A percentile compares a stretch with the other conserved stretches of the same genome.
Evolutionary conservation across 2,113 vertebrate species (phyloP).

Genomic region (Pica pica): DNA sequence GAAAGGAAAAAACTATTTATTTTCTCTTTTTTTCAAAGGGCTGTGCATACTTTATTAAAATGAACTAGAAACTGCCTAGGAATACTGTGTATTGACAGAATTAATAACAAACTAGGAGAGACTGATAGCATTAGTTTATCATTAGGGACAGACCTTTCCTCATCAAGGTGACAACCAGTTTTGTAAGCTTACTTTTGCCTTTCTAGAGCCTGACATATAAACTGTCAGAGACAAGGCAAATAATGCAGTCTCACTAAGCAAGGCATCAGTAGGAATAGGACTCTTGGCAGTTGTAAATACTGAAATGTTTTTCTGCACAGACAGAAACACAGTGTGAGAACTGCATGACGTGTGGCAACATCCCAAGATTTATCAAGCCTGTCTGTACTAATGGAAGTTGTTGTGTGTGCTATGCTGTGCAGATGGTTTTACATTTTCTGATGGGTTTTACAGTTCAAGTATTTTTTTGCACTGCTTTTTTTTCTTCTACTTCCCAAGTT

Average conservation of each 20-base stretch:
- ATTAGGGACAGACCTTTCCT: conserved; percentile 59
- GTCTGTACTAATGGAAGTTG: conserved; percentile 54
- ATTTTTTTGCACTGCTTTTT: not conserved
- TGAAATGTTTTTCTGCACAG: conserved; percentile 54
- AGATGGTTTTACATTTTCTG: conserved; percentile 45
- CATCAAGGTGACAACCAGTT: conserved; percentile 68
- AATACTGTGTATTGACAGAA: conserved; percentile 48
- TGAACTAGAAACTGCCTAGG: not conserved
- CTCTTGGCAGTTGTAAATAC: conserved; percentile 67
- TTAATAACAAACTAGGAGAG: conserved; percentile 20
- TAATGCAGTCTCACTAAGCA: conserved; percentile 59
- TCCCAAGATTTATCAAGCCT: conserved; percentile 64
- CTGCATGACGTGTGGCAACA: conserved; percentile 46
- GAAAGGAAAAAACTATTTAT: not conserved
- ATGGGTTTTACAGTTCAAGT: conserved; percentile 37
- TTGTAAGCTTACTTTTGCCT: conserved; percentile 68
- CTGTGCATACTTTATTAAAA: not conserved
- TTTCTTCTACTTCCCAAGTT: not conserved
- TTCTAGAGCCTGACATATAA: conserved; percentile 65
- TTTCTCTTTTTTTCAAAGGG: not conserved
- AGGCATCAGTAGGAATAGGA: conserved; percentile 47
- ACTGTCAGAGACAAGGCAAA: conserved; percentile 69
- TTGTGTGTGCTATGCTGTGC: conserved; percentile 41
- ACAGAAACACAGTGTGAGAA: conserved; percentile 50
- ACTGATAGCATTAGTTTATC: conserved; percentile 67